Evolutionary conservation across 1,140 invertebrate genomes (phyloP).

Genomic region (Zaprionus vittiger): DNA sequence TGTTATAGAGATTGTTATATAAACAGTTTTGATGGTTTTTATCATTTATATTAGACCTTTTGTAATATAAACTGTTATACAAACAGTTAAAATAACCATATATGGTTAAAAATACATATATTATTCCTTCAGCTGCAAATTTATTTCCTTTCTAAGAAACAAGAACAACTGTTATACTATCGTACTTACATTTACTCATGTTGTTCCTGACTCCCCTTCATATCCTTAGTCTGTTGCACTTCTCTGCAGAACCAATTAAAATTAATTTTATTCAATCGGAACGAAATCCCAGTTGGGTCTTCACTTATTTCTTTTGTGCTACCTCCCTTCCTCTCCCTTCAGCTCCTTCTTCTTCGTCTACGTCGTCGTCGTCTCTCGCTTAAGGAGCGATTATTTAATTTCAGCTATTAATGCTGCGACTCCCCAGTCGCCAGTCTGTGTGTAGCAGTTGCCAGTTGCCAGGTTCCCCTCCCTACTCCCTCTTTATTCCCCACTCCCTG

Average conservation of each 20-base stretch:
- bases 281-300: conserved; percentile 72
- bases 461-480: conserved; percentile 34
- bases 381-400: conserved; percentile 79
- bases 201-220: conserved; percentile 1
- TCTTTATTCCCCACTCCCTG: background rate
- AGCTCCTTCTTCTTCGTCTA: background rate
- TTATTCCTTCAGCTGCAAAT: background rate
- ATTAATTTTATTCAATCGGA: conserved; percentile 77
- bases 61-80: background rate
- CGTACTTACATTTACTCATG: conserved; percentile 11
- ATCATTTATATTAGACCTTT: background rate
- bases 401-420: conserved; percentile 73
- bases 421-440: conserved; percentile 42
- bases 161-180: background rate
- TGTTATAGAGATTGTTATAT: too few species aligned
- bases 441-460: conserved; percentile 50
- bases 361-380: conserved; percentile 42
- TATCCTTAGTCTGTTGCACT: background rate
- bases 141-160: too few species aligned
- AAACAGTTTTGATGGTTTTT: too few species aligned
- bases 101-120: background rate
- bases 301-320: conserved; percentile 73
- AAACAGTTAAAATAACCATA: background rate
- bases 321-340: background rate
- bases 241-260: conserved; percentile 63